phyloP scores from a whole-genome alignment of 2,113 vertebrate genomes.

The Corapipo altera region DNA sequence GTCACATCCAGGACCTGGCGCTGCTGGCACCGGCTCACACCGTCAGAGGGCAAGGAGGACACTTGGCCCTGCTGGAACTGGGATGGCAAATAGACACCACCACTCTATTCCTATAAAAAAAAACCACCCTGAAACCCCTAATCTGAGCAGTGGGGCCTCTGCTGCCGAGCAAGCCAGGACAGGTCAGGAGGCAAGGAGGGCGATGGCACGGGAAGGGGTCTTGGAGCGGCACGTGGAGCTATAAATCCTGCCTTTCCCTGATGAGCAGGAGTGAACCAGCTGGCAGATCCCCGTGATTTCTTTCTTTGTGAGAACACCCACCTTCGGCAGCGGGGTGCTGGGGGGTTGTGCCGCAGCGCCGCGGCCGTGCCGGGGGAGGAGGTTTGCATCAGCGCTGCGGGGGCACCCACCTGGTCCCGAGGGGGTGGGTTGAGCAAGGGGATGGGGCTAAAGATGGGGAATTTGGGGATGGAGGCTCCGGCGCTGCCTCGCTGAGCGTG shows the following conservation, averaged over 20 bases:
- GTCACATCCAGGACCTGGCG: accelerated
- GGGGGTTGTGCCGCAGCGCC: neutral
- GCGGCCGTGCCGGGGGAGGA: neutral
- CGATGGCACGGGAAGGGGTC: accelerated
- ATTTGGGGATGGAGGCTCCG: accelerated
- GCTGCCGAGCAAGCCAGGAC: accelerated
- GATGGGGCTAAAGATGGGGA: neutral
- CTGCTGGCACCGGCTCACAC: accelerated
- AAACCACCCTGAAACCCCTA: neutral
- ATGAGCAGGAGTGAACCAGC: neutral
- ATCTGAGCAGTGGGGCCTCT: neutral
- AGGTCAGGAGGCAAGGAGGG: neutral
- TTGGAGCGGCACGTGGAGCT: neutral
- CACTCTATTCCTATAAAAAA: neutral
- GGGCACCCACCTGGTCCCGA: neutral
- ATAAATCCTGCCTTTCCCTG: neutral
- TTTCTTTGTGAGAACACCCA: neutral
- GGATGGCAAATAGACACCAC: neutral
- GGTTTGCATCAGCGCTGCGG: neutral
- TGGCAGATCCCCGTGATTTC: neutral
- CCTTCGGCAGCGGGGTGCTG: neutral
- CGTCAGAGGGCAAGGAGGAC: neutral
- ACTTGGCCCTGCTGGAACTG: neutral
- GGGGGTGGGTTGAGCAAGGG: neutral
- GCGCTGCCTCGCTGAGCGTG: neutral